Evolutionary conservation across 2,113 vertebrate species (phyloP), one percentile per base, ranked within the genome.

Genomic region (Fukomys damarensis): DNA sequence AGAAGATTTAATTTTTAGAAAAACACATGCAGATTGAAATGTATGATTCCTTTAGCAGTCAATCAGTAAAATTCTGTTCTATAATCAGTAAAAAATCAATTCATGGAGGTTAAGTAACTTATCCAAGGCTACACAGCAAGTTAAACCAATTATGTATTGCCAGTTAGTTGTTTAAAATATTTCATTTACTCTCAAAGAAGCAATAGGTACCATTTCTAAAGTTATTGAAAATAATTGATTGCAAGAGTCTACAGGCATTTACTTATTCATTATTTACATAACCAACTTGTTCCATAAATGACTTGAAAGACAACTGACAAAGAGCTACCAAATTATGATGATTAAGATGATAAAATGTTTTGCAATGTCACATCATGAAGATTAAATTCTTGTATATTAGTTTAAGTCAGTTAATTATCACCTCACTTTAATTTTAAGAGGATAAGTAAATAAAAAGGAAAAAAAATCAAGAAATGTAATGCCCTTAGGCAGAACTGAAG

Each of bases 211-310:
- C 59, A 86, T 74, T 89, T 94, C 46, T 76, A 66, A 66, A 56
- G 22, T 8, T 84, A 81, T 76, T 91, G 20, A 70, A 58, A 97
- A 93, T 43, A 86, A 59, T 8, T 89, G 13, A 24, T 61, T 46
- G 88, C 3, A 58, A 76, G 14, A 56, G 58, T 80, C 16, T 59
- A 82, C 10, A 81, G 0, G 22, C 43, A 86, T 58, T 58, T 92
- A 91, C 26, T 65, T 70, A 74, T 43, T 85, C 61, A 83, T 80
- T 90, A 77, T 86, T 93, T 94, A 65, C 1, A 96, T 83, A 14
- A 41, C 20, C 3, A 68, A 28, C 19, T 85, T 86, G 11, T 77
- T 70, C 19, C 32, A 35, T 72, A 93, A 96, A 84, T 94, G 38
- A 38, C 12, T 41, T 83, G 13, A 65, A 92, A 61, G 24, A 20